Conservation (phyloP, 2,888 invertebrate species). For the Hypsopygia costalis region DNA sequence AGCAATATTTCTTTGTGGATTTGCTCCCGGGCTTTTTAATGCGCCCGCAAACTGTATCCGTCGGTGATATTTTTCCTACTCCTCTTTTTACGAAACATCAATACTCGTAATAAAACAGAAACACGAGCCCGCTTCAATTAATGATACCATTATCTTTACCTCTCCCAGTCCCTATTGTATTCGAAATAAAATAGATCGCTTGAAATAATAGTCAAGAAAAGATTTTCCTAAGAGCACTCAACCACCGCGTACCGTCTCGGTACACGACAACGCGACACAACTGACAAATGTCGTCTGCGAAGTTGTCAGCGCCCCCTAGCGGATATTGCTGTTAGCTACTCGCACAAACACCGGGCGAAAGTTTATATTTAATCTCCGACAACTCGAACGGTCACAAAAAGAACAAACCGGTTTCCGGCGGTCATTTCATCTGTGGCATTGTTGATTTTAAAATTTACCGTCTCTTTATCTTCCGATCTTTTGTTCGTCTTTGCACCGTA, state of each 20-base stretch:
- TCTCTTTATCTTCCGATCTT: constrained; percentile 13
- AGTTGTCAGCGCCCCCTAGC: constrained; percentile 31
- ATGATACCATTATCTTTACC: background rate
- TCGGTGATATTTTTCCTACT: constrained; percentile 14
- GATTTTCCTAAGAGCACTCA: constrained; percentile 6
- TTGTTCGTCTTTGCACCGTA: constrained; percentile 5
- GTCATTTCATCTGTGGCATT: constrained; percentile 23
- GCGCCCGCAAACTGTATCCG: constrained; percentile 12
- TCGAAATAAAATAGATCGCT: constrained; percentile 4
- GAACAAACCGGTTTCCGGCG: constrained; percentile 36
- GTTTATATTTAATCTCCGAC: constrained; percentile 57
- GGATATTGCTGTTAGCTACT: constrained; percentile 41
- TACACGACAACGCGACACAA: constrained; percentile 2
- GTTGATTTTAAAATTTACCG: constrained; percentile 16
- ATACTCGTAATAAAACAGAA: too few species aligned
- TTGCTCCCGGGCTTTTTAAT: constrained; percentile 34
- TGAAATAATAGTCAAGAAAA: constrained; percentile 9
- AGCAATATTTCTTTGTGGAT: constrained; percentile 71
- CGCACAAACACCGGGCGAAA: constrained; percentile 32
- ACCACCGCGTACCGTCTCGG: constrained; percentile 2
- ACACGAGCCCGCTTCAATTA: too few species aligned
- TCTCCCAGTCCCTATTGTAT: background rate
- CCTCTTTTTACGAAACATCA: background rate
- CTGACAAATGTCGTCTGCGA: constrained; percentile 39
- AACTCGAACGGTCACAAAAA: constrained; percentile 35